phyloP scores from a whole-genome alignment of 2,888 invertebrate genomes.

The Apotomis turbidana region DNA sequence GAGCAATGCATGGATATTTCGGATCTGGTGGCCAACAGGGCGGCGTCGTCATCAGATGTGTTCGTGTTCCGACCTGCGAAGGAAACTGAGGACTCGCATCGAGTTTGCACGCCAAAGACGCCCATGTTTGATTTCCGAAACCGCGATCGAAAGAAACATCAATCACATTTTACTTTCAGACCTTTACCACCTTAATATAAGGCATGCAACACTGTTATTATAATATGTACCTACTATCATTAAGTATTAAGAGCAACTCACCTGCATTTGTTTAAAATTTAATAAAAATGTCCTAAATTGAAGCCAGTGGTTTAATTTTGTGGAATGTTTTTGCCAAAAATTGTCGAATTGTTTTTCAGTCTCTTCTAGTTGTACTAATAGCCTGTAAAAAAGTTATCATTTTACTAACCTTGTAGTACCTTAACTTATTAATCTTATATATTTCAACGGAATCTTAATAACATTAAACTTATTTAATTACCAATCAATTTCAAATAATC shows the following conservation, averaged over 20 bases:
- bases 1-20: conserved; percentile 76
- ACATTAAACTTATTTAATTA: too few species aligned
- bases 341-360: conserved; percentile 97
- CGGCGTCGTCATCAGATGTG: conserved; percentile 62
- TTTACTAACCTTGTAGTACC: not conserved
- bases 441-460: too few species aligned
- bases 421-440: too few species aligned
- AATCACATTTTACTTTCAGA: conserved; percentile 68
- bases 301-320: conserved; percentile 94
- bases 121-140: conserved; percentile 76
- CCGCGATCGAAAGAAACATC: conserved; percentile 59
- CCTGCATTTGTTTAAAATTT: conserved; percentile 95
- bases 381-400: conserved; percentile 81
- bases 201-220: conserved; percentile 31
- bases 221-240: not conserved
- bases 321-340: conserved; percentile 97
- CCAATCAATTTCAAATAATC: too few species aligned
- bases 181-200: conserved; percentile 62
- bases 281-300: conserved; percentile 97
- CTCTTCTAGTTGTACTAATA: conserved; percentile 96
- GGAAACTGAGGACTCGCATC: conserved; percentile 61
- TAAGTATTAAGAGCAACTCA: conserved; percentile 53
- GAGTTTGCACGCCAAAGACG: conserved; percentile 70
- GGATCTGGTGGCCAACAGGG: conserved; percentile 69
- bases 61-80: conserved; percentile 74